Conservation (phyloP, 2,113 vertebrate genomes). For the Hippotragus niger region DNA sequence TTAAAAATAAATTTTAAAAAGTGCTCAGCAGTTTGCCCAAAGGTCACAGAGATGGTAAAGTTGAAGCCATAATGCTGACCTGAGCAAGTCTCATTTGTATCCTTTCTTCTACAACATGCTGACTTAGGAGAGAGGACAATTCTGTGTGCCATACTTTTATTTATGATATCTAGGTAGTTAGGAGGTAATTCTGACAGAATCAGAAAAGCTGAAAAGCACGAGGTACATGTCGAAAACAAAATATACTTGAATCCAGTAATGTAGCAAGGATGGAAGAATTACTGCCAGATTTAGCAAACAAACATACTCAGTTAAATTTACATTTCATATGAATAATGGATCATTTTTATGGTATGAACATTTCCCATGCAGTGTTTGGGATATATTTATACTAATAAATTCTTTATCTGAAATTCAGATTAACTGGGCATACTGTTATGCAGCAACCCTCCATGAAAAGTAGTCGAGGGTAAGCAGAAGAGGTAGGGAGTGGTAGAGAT, state of each 20-base stretch:
- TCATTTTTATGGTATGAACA: neutral
- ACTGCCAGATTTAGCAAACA: neutral
- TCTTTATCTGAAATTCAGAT: constrained; percentile 8
- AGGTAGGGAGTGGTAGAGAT: neutral
- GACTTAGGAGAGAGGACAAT: neutral
- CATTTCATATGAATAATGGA: neutral
- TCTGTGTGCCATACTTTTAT: neutral
- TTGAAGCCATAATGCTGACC: neutral
- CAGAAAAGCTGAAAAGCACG: neutral
- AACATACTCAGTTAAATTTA: neutral
- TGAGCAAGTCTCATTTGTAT: neutral
- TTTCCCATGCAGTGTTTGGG: neutral
- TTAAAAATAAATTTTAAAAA: neutral
- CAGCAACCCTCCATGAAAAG: neutral
- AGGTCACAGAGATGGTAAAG: neutral
- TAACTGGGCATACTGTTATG: neutral
- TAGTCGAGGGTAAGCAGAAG: neutral
- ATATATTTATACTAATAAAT: neutral
- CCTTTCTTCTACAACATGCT: neutral
- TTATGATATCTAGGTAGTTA: neutral
- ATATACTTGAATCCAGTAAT: neutral
- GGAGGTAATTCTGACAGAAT: neutral
- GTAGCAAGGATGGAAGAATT: neutral
- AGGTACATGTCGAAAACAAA: neutral
- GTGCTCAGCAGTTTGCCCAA: neutral